phyloP scores from a whole-genome alignment of 1,140 invertebrate species.

The Ruditapes philippinarum region DNA sequence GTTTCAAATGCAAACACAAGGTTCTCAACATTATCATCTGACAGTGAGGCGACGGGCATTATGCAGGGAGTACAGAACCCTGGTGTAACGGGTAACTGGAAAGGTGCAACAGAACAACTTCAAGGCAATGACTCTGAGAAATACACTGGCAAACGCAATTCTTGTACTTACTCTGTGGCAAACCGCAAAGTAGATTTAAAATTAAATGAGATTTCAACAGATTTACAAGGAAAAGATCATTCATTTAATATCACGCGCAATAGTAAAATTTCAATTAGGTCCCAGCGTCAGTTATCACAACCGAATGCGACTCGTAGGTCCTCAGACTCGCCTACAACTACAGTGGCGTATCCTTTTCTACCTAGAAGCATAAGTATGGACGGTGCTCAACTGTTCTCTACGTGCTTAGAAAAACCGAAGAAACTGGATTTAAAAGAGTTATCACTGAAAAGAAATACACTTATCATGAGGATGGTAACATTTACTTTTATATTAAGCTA shows the following conservation, averaged over 20 bases:
- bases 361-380: slow-evolving; percentile 7
- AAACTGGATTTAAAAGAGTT: slow-evolving; percentile 30
- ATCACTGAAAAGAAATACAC: slow-evolving; percentile 39
- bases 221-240: not conserved
- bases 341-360: not conserved
- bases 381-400: not conserved
- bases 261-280: not conserved
- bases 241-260: not conserved
- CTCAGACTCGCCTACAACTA: not conserved
- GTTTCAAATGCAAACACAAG: not conserved
- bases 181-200: not conserved
- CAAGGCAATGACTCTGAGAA: not conserved
- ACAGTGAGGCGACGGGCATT: not conserved
- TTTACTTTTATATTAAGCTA: slow-evolving; percentile 61
- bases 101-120: not conserved
- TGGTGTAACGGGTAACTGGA: not conserved
- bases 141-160: not conserved
- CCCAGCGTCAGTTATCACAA: not conserved
- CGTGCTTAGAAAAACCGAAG: slow-evolving; percentile 1
- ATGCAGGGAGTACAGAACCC: not conserved
- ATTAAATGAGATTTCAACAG: not conserved
- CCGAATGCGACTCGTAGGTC: not conserved
- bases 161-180: not conserved
- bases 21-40: not conserved
- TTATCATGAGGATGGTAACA: slow-evolving; percentile 56